Conservation (phyloP, 1,140 invertebrate species). For the Meloidogyne exigua region DNA sequence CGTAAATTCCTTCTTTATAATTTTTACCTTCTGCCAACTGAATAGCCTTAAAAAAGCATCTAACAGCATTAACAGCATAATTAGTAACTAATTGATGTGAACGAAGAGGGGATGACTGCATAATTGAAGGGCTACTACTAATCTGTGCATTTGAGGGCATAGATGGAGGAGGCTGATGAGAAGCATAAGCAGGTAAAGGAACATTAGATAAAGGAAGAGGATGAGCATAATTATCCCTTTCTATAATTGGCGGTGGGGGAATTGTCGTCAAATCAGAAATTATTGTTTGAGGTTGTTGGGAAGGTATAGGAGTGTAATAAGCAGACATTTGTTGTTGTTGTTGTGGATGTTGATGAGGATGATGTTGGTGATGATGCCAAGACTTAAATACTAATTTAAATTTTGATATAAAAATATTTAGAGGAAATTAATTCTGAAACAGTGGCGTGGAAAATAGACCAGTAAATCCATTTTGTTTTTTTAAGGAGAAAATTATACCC, state of each 20-base stretch:
- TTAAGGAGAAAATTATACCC: no score
- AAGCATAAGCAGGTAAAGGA: slow-evolving; percentile 2
- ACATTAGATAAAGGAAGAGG: slow-evolving; percentile 16
- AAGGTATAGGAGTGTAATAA: background rate
- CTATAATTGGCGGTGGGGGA: slow-evolving; percentile 18
- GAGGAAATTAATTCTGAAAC: no score
- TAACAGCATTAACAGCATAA: slow-evolving; percentile 86
- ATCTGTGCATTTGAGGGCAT: no score
- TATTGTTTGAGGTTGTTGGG: background rate
- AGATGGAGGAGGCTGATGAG: no score
- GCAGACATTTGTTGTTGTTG: slow-evolving; percentile 8
- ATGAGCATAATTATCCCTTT: background rate
- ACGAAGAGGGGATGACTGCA: slow-evolving; percentile 27
- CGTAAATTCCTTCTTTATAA: no score
- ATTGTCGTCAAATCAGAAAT: slow-evolving; percentile 10
- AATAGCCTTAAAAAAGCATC: slow-evolving; percentile 93
- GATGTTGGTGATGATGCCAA: slow-evolving; percentile 7
- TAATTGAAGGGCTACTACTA: background rate
- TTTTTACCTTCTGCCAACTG: slow-evolving; percentile 69
- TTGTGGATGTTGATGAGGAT: background rate
- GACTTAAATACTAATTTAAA: no score
- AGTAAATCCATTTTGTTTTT: no score
- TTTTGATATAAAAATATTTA: no score
- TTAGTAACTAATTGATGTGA: slow-evolving; percentile 31
- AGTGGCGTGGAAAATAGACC: no score